Evolutionary conservation across 2,113 vertebrate species (phyloP), one percentile per base, ranked within the genome.

Genomic region (Scatophagus argus): DNA sequence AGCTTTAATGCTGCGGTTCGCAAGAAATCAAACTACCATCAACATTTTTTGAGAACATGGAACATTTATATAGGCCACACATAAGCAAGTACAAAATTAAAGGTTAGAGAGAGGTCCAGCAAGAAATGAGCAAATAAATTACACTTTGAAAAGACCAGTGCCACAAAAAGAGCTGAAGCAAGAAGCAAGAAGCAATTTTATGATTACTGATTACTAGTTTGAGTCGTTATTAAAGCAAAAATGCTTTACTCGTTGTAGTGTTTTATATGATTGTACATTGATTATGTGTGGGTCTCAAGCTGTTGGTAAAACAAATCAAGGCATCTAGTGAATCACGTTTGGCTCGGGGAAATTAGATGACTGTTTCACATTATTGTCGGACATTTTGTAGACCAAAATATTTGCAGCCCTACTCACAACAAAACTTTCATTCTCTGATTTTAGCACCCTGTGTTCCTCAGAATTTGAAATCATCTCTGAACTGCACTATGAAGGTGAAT

Each of bases 361-460:
- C 10, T 1, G 29, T 54, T 54, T 54, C 4, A 54, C 17, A 17
- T 5, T 52, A 14, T 27, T 52, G 25, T 25, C 23, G 6, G 55
- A 58, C 11, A 59, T 14, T 38, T 60, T 25, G 10, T 9, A 17
- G 13, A 29, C 17, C 9, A 12, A 11, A 19, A 9, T 25, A 23
- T 39, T 36, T 64, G 2, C 6, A n/a, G 3, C 31, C 5, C 0
- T 29, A 41, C 0, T 67, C 21, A 47, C n/a, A 51, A 41, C 2
- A 27, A 34, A 51, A 69, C 3, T 21, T 49, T 6, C 72, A 0
- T 74, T 1, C 38, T 51, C 38, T 70, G 10, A 55, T 81, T 79
- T 65, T 66, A 96, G 95, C 91, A 1, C 93, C 95, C 1, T 96
- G 95, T 39, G 54, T 90, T 71, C 94, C 95, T 1, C 66, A 90